Evolutionary conservation across 2,797 vertebrate genomes (phyloP).

Genomic region (Spinibarbus caldwelli): DNA sequence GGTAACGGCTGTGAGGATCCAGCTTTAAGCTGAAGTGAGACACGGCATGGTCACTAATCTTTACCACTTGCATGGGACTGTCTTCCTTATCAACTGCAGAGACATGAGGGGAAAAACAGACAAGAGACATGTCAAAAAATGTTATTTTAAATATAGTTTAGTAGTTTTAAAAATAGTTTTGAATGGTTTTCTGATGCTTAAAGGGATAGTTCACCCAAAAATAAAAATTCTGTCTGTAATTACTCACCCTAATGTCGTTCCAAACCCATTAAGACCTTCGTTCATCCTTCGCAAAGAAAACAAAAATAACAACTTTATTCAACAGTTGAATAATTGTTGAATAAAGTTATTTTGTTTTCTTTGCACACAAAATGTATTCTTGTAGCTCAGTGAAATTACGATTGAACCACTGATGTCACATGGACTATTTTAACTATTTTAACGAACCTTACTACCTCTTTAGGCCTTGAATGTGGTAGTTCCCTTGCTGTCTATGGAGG

Average conservation of each 20-base stretch:
- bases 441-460: neutral
- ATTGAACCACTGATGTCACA: neutral
- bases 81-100: slow-evolving; percentile 72
- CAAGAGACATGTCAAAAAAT: neutral
- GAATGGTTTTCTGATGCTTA: too few relatives aligned
- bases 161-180: neutral
- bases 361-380: neutral
- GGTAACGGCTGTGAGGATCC: slow-evolving; percentile 80
- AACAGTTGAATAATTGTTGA: neutral
- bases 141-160: neutral
- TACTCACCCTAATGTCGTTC: neutral
- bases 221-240: neutral
- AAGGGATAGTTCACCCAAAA: neutral
- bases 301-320: neutral
- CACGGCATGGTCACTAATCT: slow-evolving; percentile 66
- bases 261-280: too few relatives aligned
- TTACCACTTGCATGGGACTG: slow-evolving; percentile 70
- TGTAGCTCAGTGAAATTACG: neutral
- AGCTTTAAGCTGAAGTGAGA: slow-evolving; percentile 77
- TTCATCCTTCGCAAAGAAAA: neutral
- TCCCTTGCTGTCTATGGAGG: neutral
- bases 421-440: neutral
- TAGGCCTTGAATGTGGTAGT: neutral
- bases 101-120: slow-evolving; percentile 3
- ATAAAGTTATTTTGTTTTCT: neutral